These are phyloP conservation scores for Conger conger DNA, from an alignment of 2,113 vertebrate genomes.

Conservation along the genomic window DNA sequence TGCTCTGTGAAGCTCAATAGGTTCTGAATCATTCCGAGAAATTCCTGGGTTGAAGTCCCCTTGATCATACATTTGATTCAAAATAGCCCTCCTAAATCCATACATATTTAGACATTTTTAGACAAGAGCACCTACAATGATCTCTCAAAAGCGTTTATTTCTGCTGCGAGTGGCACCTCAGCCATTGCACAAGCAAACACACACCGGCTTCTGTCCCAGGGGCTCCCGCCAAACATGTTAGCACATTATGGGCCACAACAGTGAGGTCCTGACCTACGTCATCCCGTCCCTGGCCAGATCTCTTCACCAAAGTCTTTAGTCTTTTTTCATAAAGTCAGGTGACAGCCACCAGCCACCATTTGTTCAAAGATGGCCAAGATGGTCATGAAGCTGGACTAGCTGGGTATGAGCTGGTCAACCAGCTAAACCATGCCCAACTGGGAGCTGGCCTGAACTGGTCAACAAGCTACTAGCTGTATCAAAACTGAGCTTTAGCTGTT, in stretches of 20 bases:
- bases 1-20: neutral
- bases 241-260: slow-evolving; percentile 10
- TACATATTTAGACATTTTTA: neutral
- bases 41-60: neutral
- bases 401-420: no score
- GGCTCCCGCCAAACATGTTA: slow-evolving; percentile 1
- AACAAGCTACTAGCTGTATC: no score
- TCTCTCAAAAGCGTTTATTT: neutral
- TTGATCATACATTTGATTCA: neutral
- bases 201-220: no score
- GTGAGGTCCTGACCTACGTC: neutral
- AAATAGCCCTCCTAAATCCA: neutral
- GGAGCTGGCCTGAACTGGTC: no score
- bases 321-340: slow-evolving; percentile 42
- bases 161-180: neutral
- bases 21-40: neutral
- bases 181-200: neutral
- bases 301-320: neutral
- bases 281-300: neutral
- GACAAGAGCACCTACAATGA: neutral
- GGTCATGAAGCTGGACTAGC: no score
- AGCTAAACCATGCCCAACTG: no score
- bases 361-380: no score
- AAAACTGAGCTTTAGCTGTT: no score
- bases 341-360: no score